A percentile compares a stretch with the other conserved stretches of the same genome.
Conservation (phyloP, 2,113 vertebrate genomes). For the Herpailurus yagouaroundi region DNA sequence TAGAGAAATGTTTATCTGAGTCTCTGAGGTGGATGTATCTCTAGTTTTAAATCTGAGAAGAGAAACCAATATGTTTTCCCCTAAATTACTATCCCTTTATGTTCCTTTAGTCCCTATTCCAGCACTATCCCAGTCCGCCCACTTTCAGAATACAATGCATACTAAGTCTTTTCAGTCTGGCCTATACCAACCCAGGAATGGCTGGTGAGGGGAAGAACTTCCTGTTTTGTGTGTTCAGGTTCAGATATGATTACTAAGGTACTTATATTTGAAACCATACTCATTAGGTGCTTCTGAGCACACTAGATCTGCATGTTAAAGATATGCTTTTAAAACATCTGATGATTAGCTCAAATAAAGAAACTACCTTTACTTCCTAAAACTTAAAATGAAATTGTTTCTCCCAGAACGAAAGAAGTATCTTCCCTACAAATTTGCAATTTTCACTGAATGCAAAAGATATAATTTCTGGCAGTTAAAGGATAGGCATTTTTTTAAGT, state of each 20-base stretch:
- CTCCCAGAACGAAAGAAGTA: not conserved
- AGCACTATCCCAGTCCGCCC: too few relatives aligned
- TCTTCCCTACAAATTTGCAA: not conserved
- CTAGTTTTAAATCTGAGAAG: not conserved
- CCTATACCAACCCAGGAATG: not conserved
- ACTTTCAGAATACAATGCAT: not conserved
- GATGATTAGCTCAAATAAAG: not conserved
- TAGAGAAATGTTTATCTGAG: not conserved
- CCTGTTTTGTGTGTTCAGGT: not conserved
- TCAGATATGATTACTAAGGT: not conserved
- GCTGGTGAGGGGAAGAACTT: not conserved
- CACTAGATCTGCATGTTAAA: not conserved
- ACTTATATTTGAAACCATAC: not conserved
- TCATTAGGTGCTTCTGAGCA: not conserved
- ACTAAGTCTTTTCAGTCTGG: not conserved
- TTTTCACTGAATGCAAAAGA: not conserved
- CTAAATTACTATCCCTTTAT: not conserved
- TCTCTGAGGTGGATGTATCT: not conserved
- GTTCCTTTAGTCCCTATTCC: not conserved
- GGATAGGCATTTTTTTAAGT: not conserved
- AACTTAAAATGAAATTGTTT: not conserved
- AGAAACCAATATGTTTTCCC: not conserved
- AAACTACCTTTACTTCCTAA: not conserved
- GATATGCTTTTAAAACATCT: not conserved
- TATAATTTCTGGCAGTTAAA: not conserved